A percentile compares a stretch with the other conserved stretches of the same genome.
Conservation (phyloP, 2,113 vertebrate species). For the Lophius piscatorius region DNA sequence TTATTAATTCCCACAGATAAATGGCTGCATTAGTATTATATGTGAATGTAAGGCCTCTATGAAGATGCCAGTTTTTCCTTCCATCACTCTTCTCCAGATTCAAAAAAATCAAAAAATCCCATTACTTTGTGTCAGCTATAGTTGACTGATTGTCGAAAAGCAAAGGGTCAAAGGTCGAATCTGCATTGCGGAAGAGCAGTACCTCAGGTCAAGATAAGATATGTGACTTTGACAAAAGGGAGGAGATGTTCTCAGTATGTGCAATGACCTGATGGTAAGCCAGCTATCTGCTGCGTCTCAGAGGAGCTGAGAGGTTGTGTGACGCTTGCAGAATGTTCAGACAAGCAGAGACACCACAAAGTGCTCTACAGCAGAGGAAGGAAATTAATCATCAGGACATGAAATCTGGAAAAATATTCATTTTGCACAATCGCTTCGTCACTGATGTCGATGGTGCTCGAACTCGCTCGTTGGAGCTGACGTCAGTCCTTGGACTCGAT, state of each 20-base stretch:
- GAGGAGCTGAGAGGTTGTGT: conserved; percentile 17
- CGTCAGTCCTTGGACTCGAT: background rate
- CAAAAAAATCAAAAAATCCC: background rate
- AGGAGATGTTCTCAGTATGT: conserved; percentile 39
- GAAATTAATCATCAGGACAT: conserved; percentile 26
- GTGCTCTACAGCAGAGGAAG: conserved; percentile 1
- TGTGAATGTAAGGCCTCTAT: background rate
- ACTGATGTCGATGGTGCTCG: conserved; percentile 4
- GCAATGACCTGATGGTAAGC: conserved; percentile 7
- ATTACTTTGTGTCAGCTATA: background rate
- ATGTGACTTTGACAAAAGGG: conserved; percentile 24
- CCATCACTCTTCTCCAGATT: background rate
- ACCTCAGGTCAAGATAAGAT: conserved; percentile 32
- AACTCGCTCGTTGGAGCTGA: background rate
- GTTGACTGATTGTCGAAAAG: conserved; percentile 16
- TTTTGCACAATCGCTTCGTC: background rate
- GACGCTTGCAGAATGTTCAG: conserved; percentile 48
- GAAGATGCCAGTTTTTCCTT: background rate
- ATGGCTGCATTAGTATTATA: background rate
- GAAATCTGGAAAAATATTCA: conserved; percentile 37
- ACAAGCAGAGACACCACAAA: conserved; percentile 39
- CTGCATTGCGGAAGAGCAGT: conserved; percentile 5
- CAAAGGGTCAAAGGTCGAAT: conserved; percentile 3
- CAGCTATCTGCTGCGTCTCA: conserved; percentile 26
- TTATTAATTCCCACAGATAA: too few relatives aligned